phyloP scores from a whole-genome alignment of 2,113 vertebrate genomes.

The Asarcornis scutulata region DNA sequence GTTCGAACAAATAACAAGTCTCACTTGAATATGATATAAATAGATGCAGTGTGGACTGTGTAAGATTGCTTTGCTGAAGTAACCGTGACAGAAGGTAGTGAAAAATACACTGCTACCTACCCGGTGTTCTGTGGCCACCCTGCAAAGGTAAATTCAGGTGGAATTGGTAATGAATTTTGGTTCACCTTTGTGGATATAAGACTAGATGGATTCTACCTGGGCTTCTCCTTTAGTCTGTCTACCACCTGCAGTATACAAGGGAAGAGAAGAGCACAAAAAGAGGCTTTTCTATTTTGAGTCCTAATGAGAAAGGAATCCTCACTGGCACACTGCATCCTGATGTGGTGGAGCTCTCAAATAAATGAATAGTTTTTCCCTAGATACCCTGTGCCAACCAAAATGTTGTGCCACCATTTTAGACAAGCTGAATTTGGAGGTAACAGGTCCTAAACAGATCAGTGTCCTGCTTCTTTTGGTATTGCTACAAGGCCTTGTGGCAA shows the following conservation, averaged over 20 bases:
- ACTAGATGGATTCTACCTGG: background rate
- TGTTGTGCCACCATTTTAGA: background rate
- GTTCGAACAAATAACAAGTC: conserved; percentile 46
- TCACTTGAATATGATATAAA: conserved; percentile 34
- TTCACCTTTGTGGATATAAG: background rate
- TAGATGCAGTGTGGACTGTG: background rate
- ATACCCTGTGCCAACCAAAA: background rate
- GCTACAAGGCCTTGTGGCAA: background rate
- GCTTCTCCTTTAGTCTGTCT: background rate
- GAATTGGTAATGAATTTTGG: background rate
- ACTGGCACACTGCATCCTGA: background rate
- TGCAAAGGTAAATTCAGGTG: background rate
- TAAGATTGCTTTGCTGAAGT: background rate
- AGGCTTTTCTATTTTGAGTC: background rate
- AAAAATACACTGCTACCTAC: background rate
- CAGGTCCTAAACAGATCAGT: background rate
- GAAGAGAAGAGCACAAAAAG: background rate
- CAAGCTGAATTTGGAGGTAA: background rate
- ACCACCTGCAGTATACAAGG: background rate
- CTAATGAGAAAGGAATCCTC: background rate
- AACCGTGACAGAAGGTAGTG: background rate
- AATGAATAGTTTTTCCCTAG: background rate
- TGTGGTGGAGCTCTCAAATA: background rate
- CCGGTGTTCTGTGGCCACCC: background rate
- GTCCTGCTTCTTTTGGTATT: background rate